Evolutionary conservation across 2,113 vertebrate species (phyloP).

Genomic region (Percina caprodes): DNA sequence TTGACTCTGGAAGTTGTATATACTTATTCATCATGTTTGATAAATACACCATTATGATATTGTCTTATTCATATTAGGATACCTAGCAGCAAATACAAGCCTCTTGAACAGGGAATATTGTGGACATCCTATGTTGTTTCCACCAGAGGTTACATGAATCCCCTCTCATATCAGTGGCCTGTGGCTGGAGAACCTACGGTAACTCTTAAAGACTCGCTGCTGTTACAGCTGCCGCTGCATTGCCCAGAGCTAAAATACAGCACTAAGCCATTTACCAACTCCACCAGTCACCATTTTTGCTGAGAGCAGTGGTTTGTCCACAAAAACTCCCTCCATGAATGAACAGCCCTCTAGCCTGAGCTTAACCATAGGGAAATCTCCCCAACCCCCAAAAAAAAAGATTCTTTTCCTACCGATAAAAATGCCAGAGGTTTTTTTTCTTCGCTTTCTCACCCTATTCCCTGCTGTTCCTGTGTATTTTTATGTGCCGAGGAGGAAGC

Average conservation of each 20-base stretch:
- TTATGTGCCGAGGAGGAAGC: slow-evolving; percentile 54
- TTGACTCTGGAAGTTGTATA: neutral
- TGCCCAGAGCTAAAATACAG: slow-evolving; percentile 63
- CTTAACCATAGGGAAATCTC: slow-evolving; percentile 68
- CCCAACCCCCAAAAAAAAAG: slow-evolving; percentile 60
- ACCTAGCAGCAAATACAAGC: slow-evolving; percentile 51
- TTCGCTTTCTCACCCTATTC: slow-evolving; percentile 62
- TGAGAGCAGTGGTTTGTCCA: slow-evolving; percentile 75
- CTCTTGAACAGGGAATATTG: slow-evolving; percentile 28
- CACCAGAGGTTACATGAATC: slow-evolving; percentile 38
- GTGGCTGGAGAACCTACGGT: slow-evolving; percentile 37
- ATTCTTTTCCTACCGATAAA: slow-evolving; percentile 66
- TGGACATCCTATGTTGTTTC: slow-evolving; percentile 41
- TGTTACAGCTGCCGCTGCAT: slow-evolving; percentile 56
- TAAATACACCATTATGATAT: slow-evolving; percentile 36
- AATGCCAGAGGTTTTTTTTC: slow-evolving; percentile 72
- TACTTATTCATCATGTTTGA: slow-evolving; percentile 21
- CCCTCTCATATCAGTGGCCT: slow-evolving; percentile 46
- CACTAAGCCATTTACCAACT: slow-evolving; percentile 51
- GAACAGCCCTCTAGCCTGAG: slow-evolving; percentile 66
- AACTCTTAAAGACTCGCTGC: slow-evolving; percentile 46
- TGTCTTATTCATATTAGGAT: slow-evolving; percentile 46
- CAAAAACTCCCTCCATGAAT: slow-evolving; percentile 69
- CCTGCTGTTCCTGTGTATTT: slow-evolving; percentile 56
- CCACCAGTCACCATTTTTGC: slow-evolving; percentile 71